These are phyloP conservation scores for Choloepus hoffmanni DNA, from an alignment of 2,113 vertebrate genomes.

Conservation along the genomic window DNA sequence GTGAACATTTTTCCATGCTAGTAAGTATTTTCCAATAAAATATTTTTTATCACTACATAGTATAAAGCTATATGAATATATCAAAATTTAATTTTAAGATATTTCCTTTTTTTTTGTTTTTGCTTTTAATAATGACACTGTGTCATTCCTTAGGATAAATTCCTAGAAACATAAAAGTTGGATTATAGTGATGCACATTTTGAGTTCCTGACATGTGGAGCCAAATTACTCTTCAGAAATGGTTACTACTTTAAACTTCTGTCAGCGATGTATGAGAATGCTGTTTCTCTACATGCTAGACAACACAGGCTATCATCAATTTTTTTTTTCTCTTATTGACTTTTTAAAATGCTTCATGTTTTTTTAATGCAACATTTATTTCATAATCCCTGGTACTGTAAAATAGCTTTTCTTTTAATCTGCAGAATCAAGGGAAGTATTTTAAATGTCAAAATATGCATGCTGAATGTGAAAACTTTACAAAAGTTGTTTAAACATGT, in stretches of 20 bases:
- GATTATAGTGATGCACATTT: not conserved
- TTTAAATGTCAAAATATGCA: slow-evolving; percentile 77
- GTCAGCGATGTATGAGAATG: too few relatives aligned
- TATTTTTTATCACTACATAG: not conserved
- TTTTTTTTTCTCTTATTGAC: not conserved
- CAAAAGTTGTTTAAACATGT: slow-evolving; percentile 59
- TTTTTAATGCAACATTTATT: slow-evolving; percentile 43
- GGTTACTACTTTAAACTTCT: not conserved
- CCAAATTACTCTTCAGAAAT: not conserved
- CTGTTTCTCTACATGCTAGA: not conserved
- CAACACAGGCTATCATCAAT: not conserved
- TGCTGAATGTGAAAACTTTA: slow-evolving; percentile 69
- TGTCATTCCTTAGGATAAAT: not conserved
- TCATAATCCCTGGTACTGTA: slow-evolving; percentile 53
- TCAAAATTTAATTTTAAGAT: not conserved
- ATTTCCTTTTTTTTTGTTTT: not conserved
- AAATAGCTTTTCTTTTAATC: slow-evolving; percentile 68
- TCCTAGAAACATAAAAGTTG: not conserved
- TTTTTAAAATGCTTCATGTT: slow-evolving; percentile 41
- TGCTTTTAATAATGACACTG: not conserved
- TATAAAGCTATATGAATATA: not conserved
- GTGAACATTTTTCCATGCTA: not conserved
- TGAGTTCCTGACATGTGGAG: not conserved
- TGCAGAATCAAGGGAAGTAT: slow-evolving; percentile 49
- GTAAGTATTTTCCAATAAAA: not conserved